phyloP scores from a whole-genome alignment of 2,113 vertebrate genomes.

The Phoxinus phoxinus region DNA sequence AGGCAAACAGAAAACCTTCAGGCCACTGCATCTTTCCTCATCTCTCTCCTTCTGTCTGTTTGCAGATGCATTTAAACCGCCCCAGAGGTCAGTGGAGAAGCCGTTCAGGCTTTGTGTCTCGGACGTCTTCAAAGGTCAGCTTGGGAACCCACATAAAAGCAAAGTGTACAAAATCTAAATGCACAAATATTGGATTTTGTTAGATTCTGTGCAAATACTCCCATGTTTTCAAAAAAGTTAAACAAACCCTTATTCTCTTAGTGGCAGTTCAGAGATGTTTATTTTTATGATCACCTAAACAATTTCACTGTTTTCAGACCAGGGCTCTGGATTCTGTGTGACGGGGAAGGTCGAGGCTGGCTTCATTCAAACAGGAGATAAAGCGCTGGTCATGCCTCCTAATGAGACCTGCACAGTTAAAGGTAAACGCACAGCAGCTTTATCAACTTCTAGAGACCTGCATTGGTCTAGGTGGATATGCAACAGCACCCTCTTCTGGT shows the following conservation, averaged over 20 bases:
- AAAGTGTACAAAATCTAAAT: not conserved
- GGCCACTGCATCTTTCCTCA: conserved; percentile 26
- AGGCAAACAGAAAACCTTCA: conserved; percentile 27
- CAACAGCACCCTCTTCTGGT: conserved; percentile 66
- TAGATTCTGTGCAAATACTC: not conserved
- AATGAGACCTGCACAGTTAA: conserved; percentile 97
- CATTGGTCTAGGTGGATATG: not conserved
- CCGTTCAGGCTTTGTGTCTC: conserved; percentile 94
- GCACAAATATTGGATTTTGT: not conserved
- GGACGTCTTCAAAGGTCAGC: conserved; percentile 97
- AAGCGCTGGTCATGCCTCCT: conserved; percentile 91
- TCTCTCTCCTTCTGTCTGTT: conserved; percentile 44
- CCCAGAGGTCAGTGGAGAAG: conserved; percentile 91
- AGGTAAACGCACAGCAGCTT: conserved; percentile 78
- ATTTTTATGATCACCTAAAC: not conserved
- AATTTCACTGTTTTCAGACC: conserved; percentile 77
- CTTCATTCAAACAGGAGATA: conserved; percentile 90
- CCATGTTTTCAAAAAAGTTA: not conserved
- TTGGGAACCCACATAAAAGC: not conserved
- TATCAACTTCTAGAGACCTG: not conserved
- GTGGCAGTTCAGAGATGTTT: not conserved
- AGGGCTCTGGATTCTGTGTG: conserved; percentile 97
- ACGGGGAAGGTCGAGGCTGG: conserved; percentile 98
- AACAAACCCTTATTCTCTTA: not conserved
- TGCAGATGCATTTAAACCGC: conserved; percentile 91